Conservation (phyloP, 2,888 invertebrate species). For the Herminia tarsipennalis region DNA sequence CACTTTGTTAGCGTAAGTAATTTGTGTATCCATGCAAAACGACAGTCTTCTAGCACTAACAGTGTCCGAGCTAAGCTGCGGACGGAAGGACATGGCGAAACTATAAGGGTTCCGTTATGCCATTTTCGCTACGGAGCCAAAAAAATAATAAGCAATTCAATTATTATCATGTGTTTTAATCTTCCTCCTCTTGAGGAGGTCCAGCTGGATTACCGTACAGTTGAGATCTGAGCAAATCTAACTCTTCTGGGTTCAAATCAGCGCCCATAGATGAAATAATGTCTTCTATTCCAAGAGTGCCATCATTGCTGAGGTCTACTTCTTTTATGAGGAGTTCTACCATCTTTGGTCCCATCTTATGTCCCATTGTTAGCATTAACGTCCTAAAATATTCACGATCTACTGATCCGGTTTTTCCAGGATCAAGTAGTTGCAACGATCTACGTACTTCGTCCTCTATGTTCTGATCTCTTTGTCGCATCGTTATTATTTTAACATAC, state of each 20-base stretch:
- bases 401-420: constrained; percentile 59
- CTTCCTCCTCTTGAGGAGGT: neutral
- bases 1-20: too few relatives aligned
- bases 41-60: too few relatives aligned
- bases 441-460: constrained; percentile 71
- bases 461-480: constrained; percentile 68
- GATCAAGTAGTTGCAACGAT: constrained; percentile 68
- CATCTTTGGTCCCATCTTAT: constrained; percentile 62
- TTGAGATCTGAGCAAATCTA: constrained; percentile 59
- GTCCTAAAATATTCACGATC: constrained; percentile 70
- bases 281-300: constrained; percentile 75
- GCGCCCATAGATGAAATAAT: constrained; percentile 77
- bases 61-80: too few relatives aligned
- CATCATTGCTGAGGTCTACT: constrained; percentile 75
- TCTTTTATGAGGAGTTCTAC: constrained; percentile 74
- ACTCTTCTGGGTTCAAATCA: constrained; percentile 73
- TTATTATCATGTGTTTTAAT: neutral
- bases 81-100: too few relatives aligned
- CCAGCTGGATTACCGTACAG: constrained; percentile 39
- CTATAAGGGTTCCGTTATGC: too few relatives aligned
- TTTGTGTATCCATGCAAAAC: too few relatives aligned
- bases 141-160: too few relatives aligned
- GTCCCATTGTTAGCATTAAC: constrained; percentile 60
- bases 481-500: constrained; percentile 72
- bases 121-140: too few relatives aligned